These are phyloP conservation scores for Xiphydria camelus DNA, from an alignment of 2,888 invertebrate genomes.

Conservation along the genomic window DNA sequence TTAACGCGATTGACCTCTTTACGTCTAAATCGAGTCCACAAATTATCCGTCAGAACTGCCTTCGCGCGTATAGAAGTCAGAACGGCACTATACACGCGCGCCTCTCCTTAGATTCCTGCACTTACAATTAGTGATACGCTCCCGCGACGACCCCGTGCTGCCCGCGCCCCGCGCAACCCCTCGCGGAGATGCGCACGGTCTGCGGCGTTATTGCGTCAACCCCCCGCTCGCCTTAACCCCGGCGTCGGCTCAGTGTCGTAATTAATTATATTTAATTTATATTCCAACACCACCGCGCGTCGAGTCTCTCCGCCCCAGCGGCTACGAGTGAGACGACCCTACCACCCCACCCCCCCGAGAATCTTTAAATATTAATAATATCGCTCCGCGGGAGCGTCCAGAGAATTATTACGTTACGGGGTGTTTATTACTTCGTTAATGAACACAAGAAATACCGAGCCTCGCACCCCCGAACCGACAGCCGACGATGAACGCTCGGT, in stretches of 20 bases:
- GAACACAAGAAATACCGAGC: slow-evolving; percentile 10
- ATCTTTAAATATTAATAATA: slow-evolving; percentile 16
- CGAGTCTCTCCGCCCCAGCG: background rate
- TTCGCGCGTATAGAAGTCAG: too few relatives aligned
- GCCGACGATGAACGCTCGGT: too few relatives aligned
- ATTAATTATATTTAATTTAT: slow-evolving; percentile 32
- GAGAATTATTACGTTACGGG: slow-evolving; percentile 6
- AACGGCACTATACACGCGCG: too few relatives aligned
- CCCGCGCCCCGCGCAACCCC: background rate
- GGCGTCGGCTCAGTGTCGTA: slow-evolving; percentile 3
- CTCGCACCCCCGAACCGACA: background rate
- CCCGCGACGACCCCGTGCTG: background rate
- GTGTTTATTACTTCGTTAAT: slow-evolving; percentile 12
- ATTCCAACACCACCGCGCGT: slow-evolving; percentile 10
- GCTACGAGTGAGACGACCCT: background rate
- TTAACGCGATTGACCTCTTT: too few relatives aligned
- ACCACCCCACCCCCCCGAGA: background rate
- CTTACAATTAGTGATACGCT: background rate
- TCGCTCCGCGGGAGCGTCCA: background rate
- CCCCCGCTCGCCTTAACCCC: slow-evolving; percentile 61
- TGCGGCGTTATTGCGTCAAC: slow-evolving; percentile 35
- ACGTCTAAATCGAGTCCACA: too few relatives aligned
- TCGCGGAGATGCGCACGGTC: background rate
- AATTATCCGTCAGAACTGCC: too few relatives aligned
- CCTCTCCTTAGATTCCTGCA: too few relatives aligned